Conservation (phyloP, 92 coral and sea anemone genomes). For the Epizoanthus ramosus region DNA sequence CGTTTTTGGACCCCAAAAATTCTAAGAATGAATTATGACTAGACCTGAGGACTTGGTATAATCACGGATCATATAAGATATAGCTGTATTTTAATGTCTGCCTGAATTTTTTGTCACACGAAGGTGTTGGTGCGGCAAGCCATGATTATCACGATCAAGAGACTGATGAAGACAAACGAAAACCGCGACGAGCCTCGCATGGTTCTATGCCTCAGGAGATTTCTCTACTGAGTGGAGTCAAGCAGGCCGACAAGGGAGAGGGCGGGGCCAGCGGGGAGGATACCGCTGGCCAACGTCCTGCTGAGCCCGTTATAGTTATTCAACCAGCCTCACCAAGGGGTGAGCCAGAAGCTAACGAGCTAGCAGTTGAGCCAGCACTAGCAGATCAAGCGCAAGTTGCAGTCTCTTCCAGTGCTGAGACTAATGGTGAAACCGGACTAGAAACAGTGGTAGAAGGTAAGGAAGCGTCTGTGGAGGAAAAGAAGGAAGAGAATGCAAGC, state of each 20-base stretch:
- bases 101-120: not conserved
- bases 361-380: not conserved
- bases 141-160: conserved; percentile 21
- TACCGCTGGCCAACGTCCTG: conserved; percentile 6
- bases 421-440: too few species aligned
- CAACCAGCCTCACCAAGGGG: conserved; percentile 15
- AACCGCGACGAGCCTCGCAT: conserved; percentile 24
- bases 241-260: not conserved
- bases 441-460: not conserved
- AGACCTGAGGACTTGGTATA: too few species aligned
- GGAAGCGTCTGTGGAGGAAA: not conserved
- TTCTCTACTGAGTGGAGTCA: not conserved
- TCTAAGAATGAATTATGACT: too few species aligned
- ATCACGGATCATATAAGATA: too few species aligned
- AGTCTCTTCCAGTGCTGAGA: too few species aligned
- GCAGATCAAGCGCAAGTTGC: not conserved
- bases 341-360: conserved; percentile 4
- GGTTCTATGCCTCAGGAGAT: conserved; percentile 17
- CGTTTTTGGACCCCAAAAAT: too few species aligned
- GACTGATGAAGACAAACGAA: not conserved
- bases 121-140: conserved; percentile 31
- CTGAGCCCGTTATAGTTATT: conserved; percentile 5
- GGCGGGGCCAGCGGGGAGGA: not conserved
- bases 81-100: not conserved
- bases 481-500: not conserved